Evolutionary conservation across 2,888 invertebrate genomes (phyloP).

Genomic region (Cheilosia soror): DNA sequence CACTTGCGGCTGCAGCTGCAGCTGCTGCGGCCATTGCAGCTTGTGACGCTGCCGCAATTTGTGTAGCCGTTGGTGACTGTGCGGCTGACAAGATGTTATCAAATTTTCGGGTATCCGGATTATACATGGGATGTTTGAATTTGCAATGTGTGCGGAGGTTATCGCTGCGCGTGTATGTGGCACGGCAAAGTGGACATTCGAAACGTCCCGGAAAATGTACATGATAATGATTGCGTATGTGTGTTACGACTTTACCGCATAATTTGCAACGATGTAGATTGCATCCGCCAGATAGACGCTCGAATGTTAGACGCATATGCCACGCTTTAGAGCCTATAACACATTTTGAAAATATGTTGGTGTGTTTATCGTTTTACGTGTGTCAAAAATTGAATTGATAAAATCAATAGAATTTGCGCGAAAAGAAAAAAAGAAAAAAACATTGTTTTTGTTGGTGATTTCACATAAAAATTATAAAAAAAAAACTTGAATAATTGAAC

Average conservation of each 20-base stretch:
- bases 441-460: conserved; percentile 84
- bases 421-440: conserved; percentile 82
- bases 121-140: conserved; percentile 95
- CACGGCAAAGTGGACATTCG: conserved; percentile 95
- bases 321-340: conserved; percentile 96
- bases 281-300: conserved; percentile 95
- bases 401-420: conserved; percentile 78
- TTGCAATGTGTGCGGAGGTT: conserved; percentile 96
- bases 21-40: conserved; percentile 84
- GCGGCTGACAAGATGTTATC: conserved; percentile 87
- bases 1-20: conserved; percentile 79
- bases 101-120: conserved; percentile 94
- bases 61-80: conserved; percentile 85
- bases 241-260: conserved; percentile 97
- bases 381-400: conserved; percentile 62
- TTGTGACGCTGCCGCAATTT: conserved; percentile 84
- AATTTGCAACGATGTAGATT: conserved; percentile 97
- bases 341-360: conserved; percentile 67
- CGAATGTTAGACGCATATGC: conserved; percentile 97
- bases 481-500: conserved; percentile 68
- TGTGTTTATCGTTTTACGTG: conserved; percentile 53
- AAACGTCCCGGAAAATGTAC: conserved; percentile 96
- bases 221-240: conserved; percentile 97
- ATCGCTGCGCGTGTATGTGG: conserved; percentile 96
- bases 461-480: conserved; percentile 75